Evolutionary conservation across 2,113 vertebrate species (phyloP).

Genomic region (Mustela lutreola): DNA sequence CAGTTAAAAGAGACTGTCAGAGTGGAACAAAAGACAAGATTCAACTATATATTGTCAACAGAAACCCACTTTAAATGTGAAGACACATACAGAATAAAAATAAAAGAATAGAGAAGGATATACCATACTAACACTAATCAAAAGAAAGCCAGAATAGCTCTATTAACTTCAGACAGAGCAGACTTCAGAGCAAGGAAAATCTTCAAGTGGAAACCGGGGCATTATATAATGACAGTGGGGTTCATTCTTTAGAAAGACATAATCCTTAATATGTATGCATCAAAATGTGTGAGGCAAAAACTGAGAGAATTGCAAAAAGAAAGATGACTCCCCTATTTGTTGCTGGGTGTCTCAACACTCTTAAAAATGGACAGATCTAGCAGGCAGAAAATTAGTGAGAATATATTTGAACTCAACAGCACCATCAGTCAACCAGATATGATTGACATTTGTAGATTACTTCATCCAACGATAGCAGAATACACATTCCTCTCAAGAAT

Average conservation of each 20-base stretch:
- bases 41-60: not conserved
- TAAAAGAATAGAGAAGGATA: not conserved
- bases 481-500: constrained; percentile 6
- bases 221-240: not conserved
- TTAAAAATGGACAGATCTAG: not conserved
- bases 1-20: not conserved
- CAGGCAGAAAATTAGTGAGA: not conserved
- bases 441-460: not conserved
- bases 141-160: not conserved
- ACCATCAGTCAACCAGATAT: not conserved
- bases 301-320: not conserved
- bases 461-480: not conserved
- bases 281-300: not conserved
- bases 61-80: not conserved
- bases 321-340: not conserved
- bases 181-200: not conserved
- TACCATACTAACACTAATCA: not conserved
- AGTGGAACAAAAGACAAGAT: not conserved
- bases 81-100: not conserved
- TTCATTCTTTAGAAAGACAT: not conserved
- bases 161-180: not conserved
- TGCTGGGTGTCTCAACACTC: not conserved
- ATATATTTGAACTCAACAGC: not conserved
- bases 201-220: not conserved
- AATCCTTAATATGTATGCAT: not conserved